Conservation (phyloP, 2,888 invertebrate genomes). For the Elgonia sp. region DNA sequence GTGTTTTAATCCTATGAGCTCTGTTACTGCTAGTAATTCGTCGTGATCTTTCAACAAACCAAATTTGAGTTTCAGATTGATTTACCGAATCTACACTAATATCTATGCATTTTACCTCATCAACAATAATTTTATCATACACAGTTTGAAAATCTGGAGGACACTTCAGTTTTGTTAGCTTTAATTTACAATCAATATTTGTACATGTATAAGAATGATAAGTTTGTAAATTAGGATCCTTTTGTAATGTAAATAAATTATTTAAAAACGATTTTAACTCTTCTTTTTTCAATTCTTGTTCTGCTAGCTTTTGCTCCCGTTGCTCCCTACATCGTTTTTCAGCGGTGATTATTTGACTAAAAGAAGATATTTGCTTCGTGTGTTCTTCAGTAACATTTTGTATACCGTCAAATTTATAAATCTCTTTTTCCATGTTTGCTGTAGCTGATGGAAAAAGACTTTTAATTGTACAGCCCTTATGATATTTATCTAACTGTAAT, state of each 20-base stretch:
- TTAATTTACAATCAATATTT: not conserved
- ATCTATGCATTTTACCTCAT: constrained; percentile 37
- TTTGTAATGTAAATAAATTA: not conserved
- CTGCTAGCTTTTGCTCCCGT: too few relatives aligned
- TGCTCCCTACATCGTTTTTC: too few relatives aligned
- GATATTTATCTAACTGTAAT: too few relatives aligned
- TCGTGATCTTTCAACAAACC: constrained; percentile 4
- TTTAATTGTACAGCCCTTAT: too few relatives aligned
- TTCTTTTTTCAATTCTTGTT: not conserved
- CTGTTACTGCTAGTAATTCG: constrained; percentile 26
- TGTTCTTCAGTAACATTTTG: too few relatives aligned
- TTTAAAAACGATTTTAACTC: not conserved
- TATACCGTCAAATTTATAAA: too few relatives aligned
- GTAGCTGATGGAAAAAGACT: too few relatives aligned
- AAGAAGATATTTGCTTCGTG: too few relatives aligned
- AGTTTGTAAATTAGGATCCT: not conserved
- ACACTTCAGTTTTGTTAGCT: not conserved
- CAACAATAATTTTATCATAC: constrained; percentile 30
- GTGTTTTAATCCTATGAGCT: constrained; percentile 38
- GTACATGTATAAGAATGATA: not conserved
- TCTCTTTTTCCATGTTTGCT: too few relatives aligned
- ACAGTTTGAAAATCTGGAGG: not conserved
- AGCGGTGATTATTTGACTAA: too few relatives aligned
- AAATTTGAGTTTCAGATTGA: constrained; percentile 47
- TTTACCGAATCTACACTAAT: constrained; percentile 44